These are phyloP conservation scores for Chaenogobius annularis DNA, from an alignment of 2,113 vertebrate genomes.

Conservation along the genomic window DNA sequence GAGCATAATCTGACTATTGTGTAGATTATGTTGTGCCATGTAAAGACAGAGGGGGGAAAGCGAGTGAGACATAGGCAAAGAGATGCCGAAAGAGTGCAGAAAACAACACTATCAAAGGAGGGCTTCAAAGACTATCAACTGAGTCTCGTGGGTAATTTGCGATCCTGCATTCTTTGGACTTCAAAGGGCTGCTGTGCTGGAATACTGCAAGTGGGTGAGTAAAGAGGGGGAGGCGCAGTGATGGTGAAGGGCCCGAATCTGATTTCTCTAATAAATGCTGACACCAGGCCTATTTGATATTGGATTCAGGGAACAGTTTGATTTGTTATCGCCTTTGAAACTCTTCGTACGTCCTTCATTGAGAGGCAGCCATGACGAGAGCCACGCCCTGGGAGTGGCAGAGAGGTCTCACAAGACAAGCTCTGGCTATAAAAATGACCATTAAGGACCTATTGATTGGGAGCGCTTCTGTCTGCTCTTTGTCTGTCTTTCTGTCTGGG, in stretches of 20 bases:
- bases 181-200: slow-evolving; percentile 90
- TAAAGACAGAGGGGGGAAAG: slow-evolving; percentile 57
- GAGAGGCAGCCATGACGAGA: slow-evolving; percentile 74
- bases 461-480: slow-evolving; percentile 46
- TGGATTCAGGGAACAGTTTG: slow-evolving; percentile 94
- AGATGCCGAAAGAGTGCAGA: slow-evolving; percentile 72
- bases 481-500: slow-evolving; percentile 40
- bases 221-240: slow-evolving; percentile 37
- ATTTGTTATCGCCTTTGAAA: slow-evolving; percentile 98
- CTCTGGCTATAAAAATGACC: slow-evolving; percentile 50
- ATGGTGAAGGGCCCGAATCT: slow-evolving; percentile 77
- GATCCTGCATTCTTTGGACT: slow-evolving; percentile 93
- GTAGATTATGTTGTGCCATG: slow-evolving; percentile 65
- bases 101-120: slow-evolving; percentile 92
- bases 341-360: slow-evolving; percentile 89
- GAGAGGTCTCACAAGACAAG: slow-evolving; percentile 42
- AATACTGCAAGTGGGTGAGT: slow-evolving; percentile 76
- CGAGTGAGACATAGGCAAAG: slow-evolving; percentile 65
- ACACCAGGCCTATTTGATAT: slow-evolving; percentile 97
- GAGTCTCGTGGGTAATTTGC: slow-evolving; percentile 96
- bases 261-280: slow-evolving; percentile 99
- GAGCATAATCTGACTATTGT: slow-evolving; percentile 39
- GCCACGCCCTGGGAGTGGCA: slow-evolving; percentile 37
- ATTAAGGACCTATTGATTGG: slow-evolving; percentile 54
- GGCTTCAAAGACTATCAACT: slow-evolving; percentile 94